Conservation (phyloP, 2,888 invertebrate species). For the Xylota sylvarum region DNA sequence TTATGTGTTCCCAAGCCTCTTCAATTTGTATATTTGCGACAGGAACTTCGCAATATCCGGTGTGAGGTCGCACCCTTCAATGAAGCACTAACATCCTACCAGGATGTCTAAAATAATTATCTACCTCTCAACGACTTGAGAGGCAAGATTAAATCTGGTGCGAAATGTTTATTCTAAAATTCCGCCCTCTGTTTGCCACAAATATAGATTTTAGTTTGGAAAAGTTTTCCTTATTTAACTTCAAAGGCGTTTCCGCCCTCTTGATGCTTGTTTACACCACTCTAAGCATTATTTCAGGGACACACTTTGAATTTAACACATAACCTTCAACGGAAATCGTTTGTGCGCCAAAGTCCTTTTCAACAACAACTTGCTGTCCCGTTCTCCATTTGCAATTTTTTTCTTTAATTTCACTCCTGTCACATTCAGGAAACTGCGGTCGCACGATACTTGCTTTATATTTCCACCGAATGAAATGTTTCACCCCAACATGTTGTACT, state of each 20-base stretch:
- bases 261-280: not conserved
- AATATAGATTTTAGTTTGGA: not conserved
- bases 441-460: not conserved
- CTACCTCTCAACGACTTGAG: too few relatives aligned
- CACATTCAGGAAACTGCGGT: constrained; percentile 7
- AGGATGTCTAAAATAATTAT: too few relatives aligned
- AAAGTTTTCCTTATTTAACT: not conserved
- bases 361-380: not conserved
- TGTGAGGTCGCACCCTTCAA: too few relatives aligned
- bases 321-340: not conserved
- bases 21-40: too few relatives aligned
- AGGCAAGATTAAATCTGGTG: too few relatives aligned
- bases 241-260: not conserved
- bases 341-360: not conserved
- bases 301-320: not conserved
- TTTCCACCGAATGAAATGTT: not conserved
- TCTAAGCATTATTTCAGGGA: not conserved
- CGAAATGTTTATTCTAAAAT: too few relatives aligned
- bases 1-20: too few relatives aligned
- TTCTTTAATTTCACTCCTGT: constrained; percentile 14
- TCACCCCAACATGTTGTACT: not conserved
- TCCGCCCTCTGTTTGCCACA: too few relatives aligned
- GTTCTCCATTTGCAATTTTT: not conserved
- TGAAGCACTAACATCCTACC: too few relatives aligned
- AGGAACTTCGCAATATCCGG: too few relatives aligned